Evolutionary conservation across 2,888 invertebrate genomes (phyloP).

Genomic region (Cremastinae sp.): DNA sequence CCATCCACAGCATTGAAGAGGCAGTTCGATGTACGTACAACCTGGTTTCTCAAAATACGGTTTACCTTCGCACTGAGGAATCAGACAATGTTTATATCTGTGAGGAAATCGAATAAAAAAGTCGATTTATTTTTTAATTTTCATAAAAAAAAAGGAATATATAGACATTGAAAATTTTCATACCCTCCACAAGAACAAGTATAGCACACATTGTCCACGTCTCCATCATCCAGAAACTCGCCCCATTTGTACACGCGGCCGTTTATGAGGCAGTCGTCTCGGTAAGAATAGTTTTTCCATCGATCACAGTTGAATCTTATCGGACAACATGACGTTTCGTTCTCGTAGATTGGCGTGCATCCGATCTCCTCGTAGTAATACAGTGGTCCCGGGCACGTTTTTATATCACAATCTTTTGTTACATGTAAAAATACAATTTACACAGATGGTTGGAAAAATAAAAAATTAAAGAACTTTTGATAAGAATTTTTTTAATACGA

Average conservation of each 20-base stretch:
- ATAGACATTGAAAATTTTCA: slow-evolving; percentile 41
- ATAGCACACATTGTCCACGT: slow-evolving; percentile 67
- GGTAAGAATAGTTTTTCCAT: slow-evolving; percentile 59
- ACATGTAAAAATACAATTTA: neutral
- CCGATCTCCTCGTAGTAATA: slow-evolving; percentile 66
- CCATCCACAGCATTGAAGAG: too few species aligned
- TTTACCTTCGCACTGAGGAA: too few species aligned
- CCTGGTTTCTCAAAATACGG: too few species aligned
- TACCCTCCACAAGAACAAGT: slow-evolving; percentile 64
- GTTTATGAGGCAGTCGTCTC: slow-evolving; percentile 69
- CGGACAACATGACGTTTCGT: slow-evolving; percentile 68
- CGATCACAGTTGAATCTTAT: slow-evolving; percentile 69
- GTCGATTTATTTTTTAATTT: neutral
- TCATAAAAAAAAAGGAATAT: neutral
- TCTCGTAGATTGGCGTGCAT: slow-evolving; percentile 68
- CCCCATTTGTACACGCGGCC: slow-evolving; percentile 65
- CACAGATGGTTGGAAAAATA: too few species aligned
- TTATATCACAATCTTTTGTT: slow-evolving; percentile 12
- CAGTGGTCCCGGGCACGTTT: slow-evolving; percentile 69
- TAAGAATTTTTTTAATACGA: neutral
- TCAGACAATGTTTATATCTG: too few species aligned
- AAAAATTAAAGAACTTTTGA: too few species aligned
- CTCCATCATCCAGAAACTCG: slow-evolving; percentile 63
- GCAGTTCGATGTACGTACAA: too few species aligned
- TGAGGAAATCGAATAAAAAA: too few species aligned